Evolutionary conservation across 2,113 vertebrate species (phyloP), one percentile per base, ranked within the genome.

Genomic region (Datnioides undecimradiatus): DNA sequence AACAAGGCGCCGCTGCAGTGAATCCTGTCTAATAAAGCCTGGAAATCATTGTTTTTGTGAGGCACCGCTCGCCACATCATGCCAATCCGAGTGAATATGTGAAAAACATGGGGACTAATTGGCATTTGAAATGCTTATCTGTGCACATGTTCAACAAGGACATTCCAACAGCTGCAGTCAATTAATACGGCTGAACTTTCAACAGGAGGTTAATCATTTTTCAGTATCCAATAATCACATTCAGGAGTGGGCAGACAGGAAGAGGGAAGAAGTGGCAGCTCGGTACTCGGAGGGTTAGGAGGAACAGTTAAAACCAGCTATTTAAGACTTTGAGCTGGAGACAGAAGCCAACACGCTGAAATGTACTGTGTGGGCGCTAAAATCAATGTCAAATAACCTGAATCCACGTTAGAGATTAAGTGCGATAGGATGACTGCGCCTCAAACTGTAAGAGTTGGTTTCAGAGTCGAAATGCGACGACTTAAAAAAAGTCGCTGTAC

Each of bases 121-220:
- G 45, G 7, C 23, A 45, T 65, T 41, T 66, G 54, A 62, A 72
- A 54, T 7, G 16, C 52, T 76, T 27, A 41, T 60, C 23, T 17
- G 19, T 54, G 29, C 36, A 66, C 51, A 36, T 19, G 25, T 59
- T 52, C 4, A 31, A 52, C 45, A 46, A 48, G 54, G 34, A 63
- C 23, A 6, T 59, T 43, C 23, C 33, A 58, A 23, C 77, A 62
- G 36, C 49, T 57, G 41, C 72, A 14, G 55, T 58, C 23, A 85
- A 85, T 81, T 54, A 68, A 68, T 51, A 58, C 8, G 8, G 17
- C 29, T 73, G 78, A 81, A 73, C 78, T 55, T 38, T 36, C 51
- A 58, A 12, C 41, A 2, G 27, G 48, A 40, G 73, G 78, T 85
- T 85, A 82, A 85, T 85, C 67, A 60, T 34, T 73, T 73, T 43